These are phyloP conservation scores for Philereme transversata DNA, from an alignment of 2,888 invertebrate genomes.

Conservation along the genomic window DNA sequence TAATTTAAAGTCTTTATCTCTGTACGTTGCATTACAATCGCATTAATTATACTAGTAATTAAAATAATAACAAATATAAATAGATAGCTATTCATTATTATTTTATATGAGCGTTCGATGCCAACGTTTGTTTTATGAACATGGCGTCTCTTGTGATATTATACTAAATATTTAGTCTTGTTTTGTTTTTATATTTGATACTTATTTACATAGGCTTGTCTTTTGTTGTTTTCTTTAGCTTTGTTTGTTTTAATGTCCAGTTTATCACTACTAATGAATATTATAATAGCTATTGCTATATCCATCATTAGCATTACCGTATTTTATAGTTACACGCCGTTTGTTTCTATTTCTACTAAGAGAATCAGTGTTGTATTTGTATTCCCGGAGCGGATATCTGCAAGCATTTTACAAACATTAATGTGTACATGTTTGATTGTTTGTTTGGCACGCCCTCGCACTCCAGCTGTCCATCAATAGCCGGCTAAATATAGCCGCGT, in stretches of 20 bases:
- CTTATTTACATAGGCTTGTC: no score
- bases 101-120: constrained; percentile 25
- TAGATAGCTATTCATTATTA: constrained; percentile 23
- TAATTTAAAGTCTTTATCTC: constrained; percentile 22
- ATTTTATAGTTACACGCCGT: not conserved
- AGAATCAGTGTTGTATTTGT: constrained; percentile 9
- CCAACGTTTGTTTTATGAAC: constrained; percentile 20
- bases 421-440: constrained; percentile 48
- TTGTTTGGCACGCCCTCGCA: constrained; percentile 65
- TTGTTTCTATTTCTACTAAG: not conserved
- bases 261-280: no score
- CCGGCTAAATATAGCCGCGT: constrained; percentile 33
- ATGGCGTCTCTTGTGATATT: not conserved
- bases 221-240: no score
- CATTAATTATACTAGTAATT: constrained; percentile 26
- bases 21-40: constrained; percentile 16
- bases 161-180: not conserved
- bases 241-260: no score
- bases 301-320: not conserved
- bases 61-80: constrained; percentile 11
- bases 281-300: constrained; percentile 3
- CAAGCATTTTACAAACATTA: constrained; percentile 26
- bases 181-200: no score
- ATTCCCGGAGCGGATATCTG: constrained; percentile 26
- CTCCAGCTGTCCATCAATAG: constrained; percentile 56